These are phyloP conservation scores for Apostichopus japonicus DNA, from an alignment of 35 echinoderm and acorn worm species.

Conservation along the genomic window DNA sequence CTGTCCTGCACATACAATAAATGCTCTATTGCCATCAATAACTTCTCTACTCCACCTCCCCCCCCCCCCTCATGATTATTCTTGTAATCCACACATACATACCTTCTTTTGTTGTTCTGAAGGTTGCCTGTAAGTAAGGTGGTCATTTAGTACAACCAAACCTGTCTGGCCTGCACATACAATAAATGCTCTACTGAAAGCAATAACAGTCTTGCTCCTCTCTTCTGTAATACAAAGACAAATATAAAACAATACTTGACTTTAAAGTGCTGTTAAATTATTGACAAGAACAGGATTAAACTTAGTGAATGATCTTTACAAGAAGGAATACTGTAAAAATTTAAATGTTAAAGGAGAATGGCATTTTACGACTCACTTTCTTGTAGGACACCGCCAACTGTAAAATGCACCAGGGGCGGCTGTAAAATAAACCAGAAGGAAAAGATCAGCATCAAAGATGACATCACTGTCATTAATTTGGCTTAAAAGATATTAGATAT, in stretches of 20 bases:
- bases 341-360: background rate
- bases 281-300: background rate
- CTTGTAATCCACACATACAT: too few species aligned
- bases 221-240: background rate
- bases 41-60: too few species aligned
- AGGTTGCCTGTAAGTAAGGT: slow-evolving; percentile 37
- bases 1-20: slow-evolving; percentile 11
- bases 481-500: too few species aligned
- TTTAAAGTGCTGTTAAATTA: background rate
- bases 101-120: slow-evolving; percentile 50
- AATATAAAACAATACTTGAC: background rate
- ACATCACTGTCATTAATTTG: too few species aligned
- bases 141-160: slow-evolving; percentile 29
- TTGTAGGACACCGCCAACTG: slow-evolving; percentile 22
- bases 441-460: background rate
- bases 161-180: slow-evolving; percentile 24
- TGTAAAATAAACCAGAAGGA: slow-evolving; percentile 1
- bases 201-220: slow-evolving; percentile 14
- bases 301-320: background rate
- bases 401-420: slow-evolving; percentile 46
- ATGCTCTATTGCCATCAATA: slow-evolving; percentile 28
- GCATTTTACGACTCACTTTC: background rate
- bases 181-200: slow-evolving; percentile 31
- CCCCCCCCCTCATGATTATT: too few species aligned
- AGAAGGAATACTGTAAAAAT: background rate